A percentile compares a stretch with the other conserved stretches of the same genome.
Conservation (phyloP, 2,797 vertebrate genomes). For the Melanotaenia boesemani region DNA sequence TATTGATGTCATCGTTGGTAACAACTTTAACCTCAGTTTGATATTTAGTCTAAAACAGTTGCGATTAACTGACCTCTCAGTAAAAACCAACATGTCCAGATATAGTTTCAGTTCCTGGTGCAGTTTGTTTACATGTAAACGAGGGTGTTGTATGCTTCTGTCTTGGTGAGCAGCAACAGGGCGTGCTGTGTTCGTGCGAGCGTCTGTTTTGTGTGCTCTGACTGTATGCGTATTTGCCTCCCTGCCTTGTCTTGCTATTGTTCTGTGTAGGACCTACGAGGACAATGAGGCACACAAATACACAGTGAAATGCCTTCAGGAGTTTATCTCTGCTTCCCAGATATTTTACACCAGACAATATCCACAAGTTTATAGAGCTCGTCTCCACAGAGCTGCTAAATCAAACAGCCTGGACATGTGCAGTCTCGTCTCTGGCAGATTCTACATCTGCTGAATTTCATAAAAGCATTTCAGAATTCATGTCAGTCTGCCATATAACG, state of each 20-base stretch:
- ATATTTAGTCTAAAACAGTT: not conserved
- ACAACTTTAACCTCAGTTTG: not conserved
- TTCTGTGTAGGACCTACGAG: constrained; percentile 27
- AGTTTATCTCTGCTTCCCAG: constrained; percentile 65
- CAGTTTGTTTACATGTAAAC: constrained; percentile 60
- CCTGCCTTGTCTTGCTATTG: constrained; percentile 57
- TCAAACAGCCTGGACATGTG: constrained; percentile 42
- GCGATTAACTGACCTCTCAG: not conserved
- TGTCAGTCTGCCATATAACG: constrained; percentile 42
- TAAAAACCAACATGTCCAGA: not conserved
- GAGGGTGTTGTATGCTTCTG: constrained; percentile 46
- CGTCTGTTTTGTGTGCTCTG: constrained; percentile 45
- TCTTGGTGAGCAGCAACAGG: constrained; percentile 47
- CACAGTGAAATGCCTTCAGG: constrained; percentile 66
- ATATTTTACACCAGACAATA: constrained; percentile 61
- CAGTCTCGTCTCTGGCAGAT: constrained; percentile 16
- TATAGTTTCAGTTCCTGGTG: not conserved
- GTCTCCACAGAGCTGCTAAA: constrained; percentile 39
- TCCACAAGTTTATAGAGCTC: constrained; percentile 50
- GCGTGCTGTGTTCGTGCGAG: constrained; percentile 59
- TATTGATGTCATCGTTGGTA: not conserved
- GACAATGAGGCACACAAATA: constrained; percentile 52
- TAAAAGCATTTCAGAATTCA: constrained; percentile 22
- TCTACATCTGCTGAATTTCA: constrained; percentile 22
- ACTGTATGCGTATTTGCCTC: constrained; percentile 21